These are phyloP conservation scores for Marmota flaviventris DNA, from an alignment of 2,113 vertebrate genomes.

Conservation along the genomic window DNA sequence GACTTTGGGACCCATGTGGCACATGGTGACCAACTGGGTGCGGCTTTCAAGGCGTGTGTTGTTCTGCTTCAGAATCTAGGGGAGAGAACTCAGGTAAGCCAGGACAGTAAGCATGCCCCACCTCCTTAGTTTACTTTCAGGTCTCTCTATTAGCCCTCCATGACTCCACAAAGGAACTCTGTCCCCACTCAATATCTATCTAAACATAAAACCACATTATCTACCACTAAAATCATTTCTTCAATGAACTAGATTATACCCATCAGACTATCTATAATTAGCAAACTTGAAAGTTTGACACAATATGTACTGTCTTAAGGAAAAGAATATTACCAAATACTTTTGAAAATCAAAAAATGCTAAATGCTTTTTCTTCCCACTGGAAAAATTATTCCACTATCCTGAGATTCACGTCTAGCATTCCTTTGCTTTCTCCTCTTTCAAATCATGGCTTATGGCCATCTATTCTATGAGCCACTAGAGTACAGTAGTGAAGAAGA, in stretches of 20 bases:
- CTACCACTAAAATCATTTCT: background rate
- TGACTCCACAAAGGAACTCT: background rate
- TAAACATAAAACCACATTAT: background rate
- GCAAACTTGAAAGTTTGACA: background rate
- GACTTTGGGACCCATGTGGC: conserved; percentile 99
- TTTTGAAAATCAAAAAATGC: background rate
- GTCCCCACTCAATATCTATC: background rate
- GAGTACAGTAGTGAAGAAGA: background rate
- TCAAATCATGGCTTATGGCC: background rate
- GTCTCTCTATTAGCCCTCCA: background rate
- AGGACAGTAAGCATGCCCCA: background rate
- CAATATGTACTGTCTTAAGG: background rate
- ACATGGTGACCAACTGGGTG: conserved; percentile 99
- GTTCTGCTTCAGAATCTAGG: conserved; percentile 98
- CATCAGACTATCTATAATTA: background rate
- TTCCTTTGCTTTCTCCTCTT: background rate
- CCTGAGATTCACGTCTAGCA: background rate
- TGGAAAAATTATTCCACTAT: background rate
- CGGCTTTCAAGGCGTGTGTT: conserved; percentile 98
- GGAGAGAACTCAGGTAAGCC: conserved; percentile 59
- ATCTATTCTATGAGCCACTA: background rate
- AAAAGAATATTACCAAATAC: background rate
- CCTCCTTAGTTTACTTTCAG: background rate
- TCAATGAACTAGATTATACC: background rate
- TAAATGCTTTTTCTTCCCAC: background rate